Base-by-base conservation (phyloP, 2,888 invertebrate genomes). In the Stenodera caucasica region DNA sequence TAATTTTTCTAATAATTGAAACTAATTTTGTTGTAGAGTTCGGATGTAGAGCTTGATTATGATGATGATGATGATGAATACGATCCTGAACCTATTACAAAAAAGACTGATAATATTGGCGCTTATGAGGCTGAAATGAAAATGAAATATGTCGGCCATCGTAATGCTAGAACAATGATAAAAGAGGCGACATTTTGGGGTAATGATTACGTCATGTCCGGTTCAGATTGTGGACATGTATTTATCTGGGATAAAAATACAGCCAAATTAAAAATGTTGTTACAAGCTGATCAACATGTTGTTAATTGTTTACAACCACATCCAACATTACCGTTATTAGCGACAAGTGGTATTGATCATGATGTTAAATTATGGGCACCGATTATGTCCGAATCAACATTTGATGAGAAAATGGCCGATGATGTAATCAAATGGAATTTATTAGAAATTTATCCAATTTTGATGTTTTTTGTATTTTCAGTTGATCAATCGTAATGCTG, bases 111-210 rank as follows among this genome's bases (percentile, higher is more conserved):
- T 11, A 70, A 65, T 57, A 64, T 58, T 18, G 68, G 63, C 40
- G 65, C 72, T 21, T 81, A 79, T 50, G 83, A 83, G 66, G 78
- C 83, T 6, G 79, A 83, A 63, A 83, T 90, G 64, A 88, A 85
- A 72, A 86, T 85, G 80, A 80, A 81, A 8, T 87, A 86, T 74
- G 81, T 82, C 65, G 87, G 87, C 0, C 86, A 86, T 72, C 81
- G 89, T 49, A 90, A 90, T 77, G 85, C 85, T 63, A 87, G 87
- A 40, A 90, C 90, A 5, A n/a, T n/a, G n/a, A 70, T 71, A 45
- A 97, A 97, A 80, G 94, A 95, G 0, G 95, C 97, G 0, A 90
- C 94, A 72, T 98, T 94, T 82, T 97, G 93, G 81, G 98, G 98
- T 0, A 92, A 95, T 0, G 92, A 98, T 79, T 98, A 88, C 77